Base-by-base conservation (phyloP, 2,888 invertebrate species). In the Eutolmus rufibarbis region DNA sequence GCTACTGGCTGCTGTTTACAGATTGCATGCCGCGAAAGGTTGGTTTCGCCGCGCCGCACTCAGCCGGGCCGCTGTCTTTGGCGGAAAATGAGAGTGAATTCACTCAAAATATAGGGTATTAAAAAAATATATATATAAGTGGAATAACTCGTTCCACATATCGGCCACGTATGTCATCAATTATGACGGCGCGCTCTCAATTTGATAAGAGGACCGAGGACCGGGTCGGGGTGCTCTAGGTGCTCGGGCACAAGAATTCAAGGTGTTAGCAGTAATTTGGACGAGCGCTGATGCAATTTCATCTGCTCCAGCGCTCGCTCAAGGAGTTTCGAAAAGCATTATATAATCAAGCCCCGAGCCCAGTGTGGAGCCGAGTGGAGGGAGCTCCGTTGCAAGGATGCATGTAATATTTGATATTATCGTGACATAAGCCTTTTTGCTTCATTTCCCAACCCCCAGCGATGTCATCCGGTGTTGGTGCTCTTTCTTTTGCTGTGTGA, bases 71-170 rank as follows among this genome's bases (percentile, higher is more conserved):
- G 79, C 12, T n/a, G 56, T 34, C 56, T 51, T 79, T 56, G 28
- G 28, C 51, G 23, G 66, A 84, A 84, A 84, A 84, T 84, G 66
- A 84, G 66, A 84, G 82, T 84, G 66, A 34, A 37, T 14, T 23
- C 66, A 66, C 46, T 23, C 28, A 82, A 28, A 74, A 56, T 56
- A 56, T 16, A 56, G 16, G 5, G 16, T 19, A 40, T 19, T 23
- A 66, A 66, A 66, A 7, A 28, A 28, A 66, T 2, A 66, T 23
- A 56, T 19, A 86, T 1, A 46, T 14, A 86, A 43, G 66, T 78
- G n/a, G 78, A 79, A 46, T 40, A 66, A 86, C 86, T 86, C 31
- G 86, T 86, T 86, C 77, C 37, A 77, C 23, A 66, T 79, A 66
- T 86, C 43, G 79, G 37, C 86, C 40, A 66, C 57, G 57, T 66